These are phyloP conservation scores for Drosophila mojavensis DNA, from an alignment of 1,140 invertebrate genomes.

Conservation along the genomic window DNA sequence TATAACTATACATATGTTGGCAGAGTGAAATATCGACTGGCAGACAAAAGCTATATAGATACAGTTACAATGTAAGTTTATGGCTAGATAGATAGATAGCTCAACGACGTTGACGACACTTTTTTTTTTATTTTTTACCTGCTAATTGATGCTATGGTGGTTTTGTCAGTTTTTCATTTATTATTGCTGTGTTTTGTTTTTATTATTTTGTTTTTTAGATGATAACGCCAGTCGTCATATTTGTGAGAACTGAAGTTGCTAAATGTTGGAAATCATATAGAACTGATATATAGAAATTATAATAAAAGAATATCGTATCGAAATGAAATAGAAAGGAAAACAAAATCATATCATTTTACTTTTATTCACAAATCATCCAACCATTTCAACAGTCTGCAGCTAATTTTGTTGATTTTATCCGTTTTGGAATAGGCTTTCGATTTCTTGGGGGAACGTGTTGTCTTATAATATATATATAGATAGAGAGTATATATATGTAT, in stretches of 20 bases:
- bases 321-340: slow-evolving; percentile 34
- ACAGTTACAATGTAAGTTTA: slow-evolving; percentile 17
- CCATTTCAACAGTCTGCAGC: slow-evolving; percentile 57
- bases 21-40: slow-evolving; percentile 34
- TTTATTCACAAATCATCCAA: slow-evolving; percentile 59
- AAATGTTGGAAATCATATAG: slow-evolving; percentile 35
- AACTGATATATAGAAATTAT: slow-evolving; percentile 23
- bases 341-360: slow-evolving; percentile 25
- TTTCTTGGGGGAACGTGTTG: slow-evolving; percentile 79
- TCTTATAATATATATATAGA: slow-evolving; percentile 1
- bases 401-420: slow-evolving; percentile 42
- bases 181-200: slow-evolving; percentile 29
- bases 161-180: slow-evolving; percentile 17
- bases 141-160: slow-evolving; percentile 22
- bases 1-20: neutral
- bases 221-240: slow-evolving; percentile 33
- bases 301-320: slow-evolving; percentile 23
- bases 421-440: slow-evolving; percentile 59
- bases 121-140: slow-evolving; percentile 3
- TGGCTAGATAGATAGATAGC: slow-evolving; percentile 32
- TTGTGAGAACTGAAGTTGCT: slow-evolving; percentile 44
- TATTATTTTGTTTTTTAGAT: slow-evolving; percentile 20
- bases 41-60: slow-evolving; percentile 2
- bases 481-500: slow-evolving; percentile 3
- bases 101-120: slow-evolving; percentile 27